Percentiles rank a stretch among this genome's conserved stretches.
These are phyloP conservation scores for Gymnocephalus cernua DNA, from an alignment of 2,113 vertebrate genomes.

Conservation along the genomic window DNA sequence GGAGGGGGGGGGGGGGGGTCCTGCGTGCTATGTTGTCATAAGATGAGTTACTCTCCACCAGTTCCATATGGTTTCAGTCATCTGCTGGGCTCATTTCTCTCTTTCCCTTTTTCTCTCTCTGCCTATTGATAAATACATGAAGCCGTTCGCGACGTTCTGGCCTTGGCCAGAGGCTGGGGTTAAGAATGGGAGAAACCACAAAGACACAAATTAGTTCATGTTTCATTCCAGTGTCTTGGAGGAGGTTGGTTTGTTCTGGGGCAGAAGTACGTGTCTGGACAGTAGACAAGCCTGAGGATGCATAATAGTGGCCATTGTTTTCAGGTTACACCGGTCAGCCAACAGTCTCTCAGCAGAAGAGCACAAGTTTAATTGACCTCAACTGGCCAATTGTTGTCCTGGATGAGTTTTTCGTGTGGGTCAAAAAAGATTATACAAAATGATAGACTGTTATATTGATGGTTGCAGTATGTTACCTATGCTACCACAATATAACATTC, in stretches of 20 bases:
- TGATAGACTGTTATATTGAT: conserved; percentile 10
- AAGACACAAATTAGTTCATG: conserved; percentile 68
- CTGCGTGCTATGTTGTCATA: conserved; percentile 70
- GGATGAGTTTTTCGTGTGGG: conserved; percentile 26
- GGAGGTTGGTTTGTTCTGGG: conserved; percentile 59
- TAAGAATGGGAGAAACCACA: conserved; percentile 71
- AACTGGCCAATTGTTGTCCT: conserved; percentile 29
- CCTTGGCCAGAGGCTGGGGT: conserved; percentile 64
- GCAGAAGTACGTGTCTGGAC: conserved; percentile 40
- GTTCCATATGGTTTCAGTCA: conserved; percentile 79
- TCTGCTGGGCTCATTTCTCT: conserved; percentile 60
- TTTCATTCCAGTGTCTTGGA: conserved; percentile 69
- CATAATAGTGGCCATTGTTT: conserved; percentile 68
- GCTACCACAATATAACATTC: conserved; percentile 4
- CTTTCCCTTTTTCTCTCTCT: conserved; percentile 42
- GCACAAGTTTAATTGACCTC: conserved; percentile 47
- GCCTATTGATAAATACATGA: conserved; percentile 74
- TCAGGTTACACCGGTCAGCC: conserved; percentile 32
- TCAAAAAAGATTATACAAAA: conserved; percentile 46
- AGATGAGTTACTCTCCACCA: conserved; percentile 70
- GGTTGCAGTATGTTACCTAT: conserved; percentile 33
- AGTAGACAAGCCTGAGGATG: conserved; percentile 49
- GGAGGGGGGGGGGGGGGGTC: not conserved
- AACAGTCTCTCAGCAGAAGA: conserved; percentile 45
- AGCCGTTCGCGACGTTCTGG: conserved; percentile 39